Evolutionary conservation across 2,888 invertebrate genomes (phyloP).

Genomic region (Melitaea athalia): DNA sequence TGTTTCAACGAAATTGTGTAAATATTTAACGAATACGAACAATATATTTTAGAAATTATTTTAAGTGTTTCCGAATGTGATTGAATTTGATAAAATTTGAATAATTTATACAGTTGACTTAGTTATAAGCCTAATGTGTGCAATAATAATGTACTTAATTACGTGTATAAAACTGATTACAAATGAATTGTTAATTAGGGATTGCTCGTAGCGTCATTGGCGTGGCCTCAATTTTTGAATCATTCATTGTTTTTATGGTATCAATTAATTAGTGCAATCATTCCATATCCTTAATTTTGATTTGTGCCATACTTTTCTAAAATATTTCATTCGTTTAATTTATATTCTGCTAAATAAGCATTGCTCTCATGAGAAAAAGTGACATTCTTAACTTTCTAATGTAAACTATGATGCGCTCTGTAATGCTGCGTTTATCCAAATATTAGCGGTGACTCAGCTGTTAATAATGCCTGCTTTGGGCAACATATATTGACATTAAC

Average conservation of each 20-base stretch:
- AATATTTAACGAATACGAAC: background rate
- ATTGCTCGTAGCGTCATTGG: no score
- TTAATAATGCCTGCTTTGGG: constrained; percentile 71
- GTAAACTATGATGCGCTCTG: constrained; percentile 16
- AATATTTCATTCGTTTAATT: background rate
- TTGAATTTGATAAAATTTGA: background rate
- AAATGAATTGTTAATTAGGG: no score
- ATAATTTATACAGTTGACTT: no score
- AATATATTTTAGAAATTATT: background rate
- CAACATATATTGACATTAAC: constrained; percentile 75
- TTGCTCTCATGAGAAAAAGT: background rate
- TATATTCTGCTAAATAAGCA: background rate
- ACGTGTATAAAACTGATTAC: no score
- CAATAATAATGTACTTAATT: no score
- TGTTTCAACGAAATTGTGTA: no score
- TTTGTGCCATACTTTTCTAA: background rate
- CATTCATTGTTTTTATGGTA: no score
- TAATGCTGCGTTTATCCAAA: constrained; percentile 24
- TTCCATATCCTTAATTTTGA: background rate
- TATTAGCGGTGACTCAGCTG: constrained; percentile 61
- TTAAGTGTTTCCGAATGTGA: background rate
- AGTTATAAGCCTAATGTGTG: no score
- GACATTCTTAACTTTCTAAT: constrained; percentile 23
- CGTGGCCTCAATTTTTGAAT: no score
- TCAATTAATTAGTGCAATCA: no score